phyloP scores from a whole-genome alignment of 2,888 invertebrate genomes.

The Flexamia atlantica region DNA sequence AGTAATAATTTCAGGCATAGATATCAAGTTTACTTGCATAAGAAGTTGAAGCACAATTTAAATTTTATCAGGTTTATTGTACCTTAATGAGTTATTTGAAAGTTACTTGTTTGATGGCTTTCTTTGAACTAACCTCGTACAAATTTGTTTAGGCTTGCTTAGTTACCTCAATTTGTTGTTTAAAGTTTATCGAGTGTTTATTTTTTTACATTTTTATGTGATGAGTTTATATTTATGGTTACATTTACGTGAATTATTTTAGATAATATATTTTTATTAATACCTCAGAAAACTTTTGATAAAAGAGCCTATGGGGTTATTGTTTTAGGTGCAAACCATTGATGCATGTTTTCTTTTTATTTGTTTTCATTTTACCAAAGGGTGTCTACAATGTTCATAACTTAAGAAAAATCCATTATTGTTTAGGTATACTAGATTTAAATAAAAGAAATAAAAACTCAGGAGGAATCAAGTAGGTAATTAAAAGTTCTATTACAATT shows the following conservation, averaged over 20 bases:
- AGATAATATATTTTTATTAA: no score
- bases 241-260: background rate
- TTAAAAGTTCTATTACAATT: no score
- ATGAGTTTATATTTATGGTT: background rate
- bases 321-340: no score
- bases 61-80: constrained; percentile 39
- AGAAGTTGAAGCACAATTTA: constrained; percentile 31
- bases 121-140: background rate
- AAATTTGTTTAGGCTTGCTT: background rate
- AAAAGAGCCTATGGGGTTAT: no score
- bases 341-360: no score
- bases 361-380: no score
- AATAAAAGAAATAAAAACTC: no score
- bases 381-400: no score
- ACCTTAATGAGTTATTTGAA: background rate
- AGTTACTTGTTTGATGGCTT: background rate
- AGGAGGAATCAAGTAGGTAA: no score
- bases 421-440: no score
- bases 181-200: constrained; percentile 15
- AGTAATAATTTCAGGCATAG: constrained; percentile 35
- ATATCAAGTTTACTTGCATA: constrained; percentile 53
- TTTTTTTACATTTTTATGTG: background rate
- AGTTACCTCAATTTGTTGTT: constrained; percentile 24
- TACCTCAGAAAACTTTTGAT: no score
- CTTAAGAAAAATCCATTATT: no score